phyloP scores from a whole-genome alignment of 2,113 vertebrate species.

The Crotalus tigris region DNA sequence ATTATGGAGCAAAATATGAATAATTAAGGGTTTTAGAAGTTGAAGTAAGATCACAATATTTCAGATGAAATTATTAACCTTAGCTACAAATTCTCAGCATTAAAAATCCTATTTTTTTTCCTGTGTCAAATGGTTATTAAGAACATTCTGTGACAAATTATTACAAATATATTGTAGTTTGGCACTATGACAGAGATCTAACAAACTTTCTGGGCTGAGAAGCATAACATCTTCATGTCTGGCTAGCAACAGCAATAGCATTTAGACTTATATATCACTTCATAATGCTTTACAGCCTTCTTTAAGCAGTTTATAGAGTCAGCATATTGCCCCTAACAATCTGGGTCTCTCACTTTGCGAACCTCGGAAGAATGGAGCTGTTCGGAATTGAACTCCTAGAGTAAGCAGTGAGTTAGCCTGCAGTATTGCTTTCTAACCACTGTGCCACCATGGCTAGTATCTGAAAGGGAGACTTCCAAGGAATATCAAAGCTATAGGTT shows the following conservation, averaged over 20 bases:
- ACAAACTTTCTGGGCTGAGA: neutral
- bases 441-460: neutral
- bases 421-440: too few species aligned
- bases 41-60: neutral
- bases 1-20: neutral
- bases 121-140: neutral
- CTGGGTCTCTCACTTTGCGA: too few species aligned
- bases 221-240: neutral
- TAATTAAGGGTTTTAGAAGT: neutral
- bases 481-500: neutral
- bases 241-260: too few species aligned
- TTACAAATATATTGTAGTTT: neutral
- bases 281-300: too few species aligned
- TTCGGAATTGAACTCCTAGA: too few species aligned
- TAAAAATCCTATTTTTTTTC: neutral
- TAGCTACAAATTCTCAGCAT: neutral
- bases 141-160: neutral
- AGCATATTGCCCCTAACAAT: too few species aligned
- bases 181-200: neutral
- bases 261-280: too few species aligned
- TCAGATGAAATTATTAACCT: neutral
- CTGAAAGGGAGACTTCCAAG: neutral
- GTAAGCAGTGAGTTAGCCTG: too few species aligned
- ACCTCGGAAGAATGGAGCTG: too few species aligned
- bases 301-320: too few species aligned